phyloP scores from a whole-genome alignment of 2,797 vertebrate genomes.

The Gallinago nigripennis region DNA sequence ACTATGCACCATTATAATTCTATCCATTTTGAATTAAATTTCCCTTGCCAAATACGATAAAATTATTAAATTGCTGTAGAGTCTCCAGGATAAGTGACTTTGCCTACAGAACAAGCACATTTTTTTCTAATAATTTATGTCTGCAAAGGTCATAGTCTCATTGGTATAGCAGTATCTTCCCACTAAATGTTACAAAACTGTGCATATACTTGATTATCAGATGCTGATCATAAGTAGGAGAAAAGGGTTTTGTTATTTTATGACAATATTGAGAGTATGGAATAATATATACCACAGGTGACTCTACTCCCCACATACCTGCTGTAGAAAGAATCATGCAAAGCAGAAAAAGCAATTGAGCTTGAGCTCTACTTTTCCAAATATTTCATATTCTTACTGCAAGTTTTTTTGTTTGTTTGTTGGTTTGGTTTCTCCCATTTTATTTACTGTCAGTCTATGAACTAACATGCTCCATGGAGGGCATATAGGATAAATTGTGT shows the following conservation, averaged over 20 bases:
- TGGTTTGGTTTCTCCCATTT: background rate
- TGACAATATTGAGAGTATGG: background rate
- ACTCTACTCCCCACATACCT: accelerated
- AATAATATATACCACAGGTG: background rate
- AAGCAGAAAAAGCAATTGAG: background rate
- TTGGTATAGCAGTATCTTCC: background rate
- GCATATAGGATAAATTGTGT: background rate
- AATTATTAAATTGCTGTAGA: background rate
- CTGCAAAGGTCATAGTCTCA: background rate
- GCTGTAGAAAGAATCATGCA: background rate
- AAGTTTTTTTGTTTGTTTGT: background rate
- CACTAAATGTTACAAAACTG: background rate
- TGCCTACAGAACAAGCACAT: background rate
- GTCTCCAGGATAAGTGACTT: background rate
- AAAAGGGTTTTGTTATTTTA: background rate
- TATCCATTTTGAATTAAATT: background rate
- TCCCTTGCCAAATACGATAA: background rate
- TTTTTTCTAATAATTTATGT: background rate
- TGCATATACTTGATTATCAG: background rate
- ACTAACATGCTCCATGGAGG: background rate
- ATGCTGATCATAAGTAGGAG: background rate
- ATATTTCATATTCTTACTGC: background rate
- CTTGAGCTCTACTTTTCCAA: background rate
- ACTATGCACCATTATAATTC: background rate
- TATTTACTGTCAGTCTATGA: background rate